Evolutionary conservation across 2,797 vertebrate genomes (phyloP), one percentile per base, ranked within the genome.

Genomic region (Emydoidea blandingii): DNA sequence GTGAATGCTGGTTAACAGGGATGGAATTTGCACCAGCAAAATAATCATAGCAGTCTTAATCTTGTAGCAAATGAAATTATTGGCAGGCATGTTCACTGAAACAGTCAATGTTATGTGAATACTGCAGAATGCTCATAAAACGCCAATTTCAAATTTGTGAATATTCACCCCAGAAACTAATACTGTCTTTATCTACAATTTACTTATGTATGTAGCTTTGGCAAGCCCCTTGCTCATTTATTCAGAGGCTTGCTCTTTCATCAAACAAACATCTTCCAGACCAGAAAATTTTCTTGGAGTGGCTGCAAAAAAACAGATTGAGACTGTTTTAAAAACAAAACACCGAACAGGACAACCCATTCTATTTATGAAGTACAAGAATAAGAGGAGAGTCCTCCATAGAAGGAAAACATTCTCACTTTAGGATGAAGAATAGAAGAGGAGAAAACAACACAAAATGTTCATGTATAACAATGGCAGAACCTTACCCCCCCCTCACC

Each of bases 291-390:
- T 85, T 16, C 12, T 91, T 88, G 90, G 49, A 76, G 82, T 50
- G 12, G 49, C 53, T 78, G 31, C 52, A 47, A 44, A 89, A 57
- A 81, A 27, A 3, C 12, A 25, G 23, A 11, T 8, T 49, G 53
- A 54, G 23, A 68, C 6, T 47, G 23, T 47, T 87, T 96, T 92
- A 81, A 82, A 89, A 93, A 74, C 1, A 90, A 80, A 89, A 88
- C 34, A 91, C 79, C 31, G 49, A 3, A 12, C 47, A 44, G 3
- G 11, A 47, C 85, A 89, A 92, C 34, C 18, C 62, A n/a, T 68
- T 68, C 62, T 68, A 68, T 68, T 68, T 68, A 18, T 37, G 34
- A 68, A 68, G 34, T 2, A 53, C 31, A 59, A 72, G 68, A 81
- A 29, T 68, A 68, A 27, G n/a, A 2, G 41, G 54, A 82, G 21